Evolutionary conservation across 2,797 vertebrate genomes (phyloP).

Genomic region (Crenuchus spilurus): DNA sequence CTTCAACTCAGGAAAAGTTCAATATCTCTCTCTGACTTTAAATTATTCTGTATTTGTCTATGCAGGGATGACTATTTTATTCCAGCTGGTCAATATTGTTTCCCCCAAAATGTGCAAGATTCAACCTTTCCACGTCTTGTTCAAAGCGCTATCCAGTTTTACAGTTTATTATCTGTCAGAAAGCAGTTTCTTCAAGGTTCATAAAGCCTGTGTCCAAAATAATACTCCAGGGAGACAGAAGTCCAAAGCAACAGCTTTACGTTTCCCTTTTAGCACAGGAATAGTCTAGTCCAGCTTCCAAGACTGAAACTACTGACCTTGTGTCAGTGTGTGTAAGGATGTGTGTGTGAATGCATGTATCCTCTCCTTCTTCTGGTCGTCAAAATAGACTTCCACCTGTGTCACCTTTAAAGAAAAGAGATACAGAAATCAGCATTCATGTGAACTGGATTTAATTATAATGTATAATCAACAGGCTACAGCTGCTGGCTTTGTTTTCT

Average conservation of each 20-base stretch:
- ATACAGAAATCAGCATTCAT: neutral
- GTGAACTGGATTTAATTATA: too few species aligned
- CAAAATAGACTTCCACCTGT: neutral
- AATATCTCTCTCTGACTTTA: conserved; percentile 56
- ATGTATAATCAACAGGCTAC: too few species aligned
- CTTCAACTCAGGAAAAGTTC: conserved; percentile 61
- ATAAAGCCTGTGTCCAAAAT: conserved; percentile 37
- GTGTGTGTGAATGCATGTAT: conserved; percentile 6
- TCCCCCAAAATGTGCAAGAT: conserved; percentile 1
- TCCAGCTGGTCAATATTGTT: neutral
- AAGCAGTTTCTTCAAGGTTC: conserved; percentile 1
- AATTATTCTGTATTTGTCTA: conserved; percentile 59
- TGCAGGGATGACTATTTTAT: neutral
- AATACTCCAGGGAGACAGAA: conserved; percentile 61
- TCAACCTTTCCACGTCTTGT: conserved; percentile 10
- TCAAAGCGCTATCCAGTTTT: conserved; percentile 11
- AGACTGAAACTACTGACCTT: neutral
- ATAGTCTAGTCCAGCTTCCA: neutral
- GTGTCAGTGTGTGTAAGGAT: neutral
- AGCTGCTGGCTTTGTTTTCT: too few species aligned
- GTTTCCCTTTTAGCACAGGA: neutral
- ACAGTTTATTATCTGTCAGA: neutral
- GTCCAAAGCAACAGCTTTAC: conserved; percentile 65
- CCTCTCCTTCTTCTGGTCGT: conserved; percentile 6
- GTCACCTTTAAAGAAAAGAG: conserved; percentile 9